Evolutionary conservation across 2,888 invertebrate genomes (phyloP).

Genomic region (Callosobruchus maculatus): DNA sequence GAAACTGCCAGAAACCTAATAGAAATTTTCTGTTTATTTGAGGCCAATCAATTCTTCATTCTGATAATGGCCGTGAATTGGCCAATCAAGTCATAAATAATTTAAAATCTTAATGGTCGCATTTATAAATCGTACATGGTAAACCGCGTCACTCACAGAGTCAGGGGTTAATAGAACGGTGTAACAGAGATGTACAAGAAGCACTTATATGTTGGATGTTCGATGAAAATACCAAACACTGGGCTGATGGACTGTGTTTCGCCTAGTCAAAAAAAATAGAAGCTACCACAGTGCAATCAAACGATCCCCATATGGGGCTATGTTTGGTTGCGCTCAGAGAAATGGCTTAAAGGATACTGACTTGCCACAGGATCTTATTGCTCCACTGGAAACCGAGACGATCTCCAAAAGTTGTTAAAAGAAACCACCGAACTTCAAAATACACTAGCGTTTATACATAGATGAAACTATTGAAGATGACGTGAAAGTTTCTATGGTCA

Average conservation of each 20-base stretch:
- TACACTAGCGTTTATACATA: too few species aligned
- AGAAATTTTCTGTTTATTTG: too few species aligned
- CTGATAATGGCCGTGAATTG: constrained; percentile 11
- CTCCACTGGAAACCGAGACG: constrained; percentile 8
- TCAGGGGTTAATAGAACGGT: too few species aligned
- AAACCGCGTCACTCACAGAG: too few species aligned
- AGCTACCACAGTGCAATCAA: not conserved
- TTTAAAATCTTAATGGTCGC: constrained; percentile 9
- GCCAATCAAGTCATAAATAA: constrained; percentile 7
- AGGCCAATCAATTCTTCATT: constrained; percentile 10
- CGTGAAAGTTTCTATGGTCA: constrained; percentile 7
- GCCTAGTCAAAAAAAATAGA: constrained; percentile 13
- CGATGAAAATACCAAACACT: constrained; percentile 12
- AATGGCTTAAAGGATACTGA: constrained; percentile 10
- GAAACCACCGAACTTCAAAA: constrained; percentile 4
- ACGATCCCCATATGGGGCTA: constrained; percentile 3
- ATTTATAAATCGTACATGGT: constrained; percentile 6
- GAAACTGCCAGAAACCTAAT: too few species aligned
- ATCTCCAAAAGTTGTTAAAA: constrained; percentile 13
- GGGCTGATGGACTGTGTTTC: constrained; percentile 7
- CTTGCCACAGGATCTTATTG: constrained; percentile 10
- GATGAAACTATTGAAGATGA: constrained; percentile 3
- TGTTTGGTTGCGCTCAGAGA: constrained; percentile 12
- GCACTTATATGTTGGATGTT: constrained; percentile 16
- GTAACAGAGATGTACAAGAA: constrained; percentile 13